Percentiles rank a stretch among this genome's conserved stretches.
Evolutionary conservation across 2,113 vertebrate species (phyloP).

Genomic region (Raja brachyura): DNA sequence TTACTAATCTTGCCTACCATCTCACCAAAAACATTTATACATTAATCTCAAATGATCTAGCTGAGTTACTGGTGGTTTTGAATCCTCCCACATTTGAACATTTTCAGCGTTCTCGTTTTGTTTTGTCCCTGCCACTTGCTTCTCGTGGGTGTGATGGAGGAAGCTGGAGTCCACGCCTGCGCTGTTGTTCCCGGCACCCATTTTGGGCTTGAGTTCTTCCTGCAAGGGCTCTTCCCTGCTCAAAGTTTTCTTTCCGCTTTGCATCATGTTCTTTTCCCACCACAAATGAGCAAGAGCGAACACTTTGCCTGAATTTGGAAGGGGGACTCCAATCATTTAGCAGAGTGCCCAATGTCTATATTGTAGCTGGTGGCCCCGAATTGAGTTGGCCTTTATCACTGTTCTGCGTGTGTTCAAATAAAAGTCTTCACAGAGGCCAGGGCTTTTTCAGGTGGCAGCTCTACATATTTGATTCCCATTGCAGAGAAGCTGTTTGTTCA

Average conservation of each 20-base stretch:
- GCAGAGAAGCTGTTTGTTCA: slow-evolving; percentile 34
- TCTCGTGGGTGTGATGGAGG: no score
- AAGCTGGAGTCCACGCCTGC: no score
- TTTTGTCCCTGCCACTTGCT: not conserved
- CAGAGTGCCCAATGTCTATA: not conserved
- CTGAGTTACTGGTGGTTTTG: not conserved
- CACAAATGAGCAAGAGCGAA: not conserved
- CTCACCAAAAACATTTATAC: not conserved
- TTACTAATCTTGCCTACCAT: no score
- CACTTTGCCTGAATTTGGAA: not conserved
- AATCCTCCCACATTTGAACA: not conserved
- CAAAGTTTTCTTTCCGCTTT: no score
- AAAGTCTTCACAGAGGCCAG: not conserved
- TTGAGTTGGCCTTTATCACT: not conserved
- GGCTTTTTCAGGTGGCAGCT: slow-evolving; percentile 2
- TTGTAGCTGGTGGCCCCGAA: not conserved
- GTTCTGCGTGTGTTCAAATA: not conserved
- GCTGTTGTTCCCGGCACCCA: not conserved
- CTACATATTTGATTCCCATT: not conserved
- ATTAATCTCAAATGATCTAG: not conserved
- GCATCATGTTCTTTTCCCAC: not conserved
- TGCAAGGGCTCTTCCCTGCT: not conserved
- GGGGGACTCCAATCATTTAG: not conserved
- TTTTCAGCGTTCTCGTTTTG: not conserved
- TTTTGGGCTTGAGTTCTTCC: not conserved